phyloP scores from a whole-genome alignment of 2,888 invertebrate genomes.

The Apodemia hepburni region DNA sequence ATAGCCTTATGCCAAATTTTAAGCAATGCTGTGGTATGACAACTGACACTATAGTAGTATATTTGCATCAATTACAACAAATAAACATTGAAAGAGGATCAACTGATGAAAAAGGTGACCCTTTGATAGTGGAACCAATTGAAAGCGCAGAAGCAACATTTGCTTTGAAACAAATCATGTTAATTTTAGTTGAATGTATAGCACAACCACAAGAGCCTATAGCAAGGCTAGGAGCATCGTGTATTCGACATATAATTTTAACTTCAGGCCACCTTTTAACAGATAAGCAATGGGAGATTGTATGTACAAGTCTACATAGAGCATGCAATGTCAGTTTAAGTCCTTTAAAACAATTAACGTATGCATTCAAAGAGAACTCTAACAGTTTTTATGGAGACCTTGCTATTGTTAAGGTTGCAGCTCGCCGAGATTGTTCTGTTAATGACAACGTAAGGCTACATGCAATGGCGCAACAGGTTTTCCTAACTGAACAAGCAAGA shows the following conservation, averaged over 20 bases:
- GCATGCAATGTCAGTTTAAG: conserved; percentile 93
- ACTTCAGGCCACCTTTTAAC: conserved; percentile 91
- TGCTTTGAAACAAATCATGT: conserved; percentile 91
- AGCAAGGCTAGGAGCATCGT: conserved; percentile 94
- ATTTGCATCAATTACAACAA: conserved; percentile 87
- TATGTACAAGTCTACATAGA: conserved; percentile 89
- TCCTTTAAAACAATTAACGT: conserved; percentile 92
- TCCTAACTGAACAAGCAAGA: conserved; percentile 79
- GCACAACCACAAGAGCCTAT: conserved; percentile 94
- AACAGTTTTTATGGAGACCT: conserved; percentile 97
- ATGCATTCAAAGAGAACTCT: conserved; percentile 94
- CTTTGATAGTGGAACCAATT: conserved; percentile 69
- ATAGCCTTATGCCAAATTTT: conserved; percentile 91
- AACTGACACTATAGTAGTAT: conserved; percentile 94
- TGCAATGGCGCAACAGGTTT: conserved; percentile 94
- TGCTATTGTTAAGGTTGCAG: conserved; percentile 96
- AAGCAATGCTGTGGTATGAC: conserved; percentile 97
- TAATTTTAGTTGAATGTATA: conserved; percentile 94
- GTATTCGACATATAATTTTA: conserved; percentile 91
- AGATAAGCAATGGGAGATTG: conserved; percentile 92
- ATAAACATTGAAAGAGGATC: conserved; percentile 64
- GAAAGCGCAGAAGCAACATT: conserved; percentile 82
- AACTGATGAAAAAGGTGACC: conserved; percentile 59
- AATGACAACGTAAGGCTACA: conserved; percentile 92
- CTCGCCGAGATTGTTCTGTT: conserved; percentile 91